A percentile compares a stretch with the other conserved stretches of the same genome.
Conservation (phyloP, 2,113 vertebrate genomes). For the Oryzias javanicus region DNA sequence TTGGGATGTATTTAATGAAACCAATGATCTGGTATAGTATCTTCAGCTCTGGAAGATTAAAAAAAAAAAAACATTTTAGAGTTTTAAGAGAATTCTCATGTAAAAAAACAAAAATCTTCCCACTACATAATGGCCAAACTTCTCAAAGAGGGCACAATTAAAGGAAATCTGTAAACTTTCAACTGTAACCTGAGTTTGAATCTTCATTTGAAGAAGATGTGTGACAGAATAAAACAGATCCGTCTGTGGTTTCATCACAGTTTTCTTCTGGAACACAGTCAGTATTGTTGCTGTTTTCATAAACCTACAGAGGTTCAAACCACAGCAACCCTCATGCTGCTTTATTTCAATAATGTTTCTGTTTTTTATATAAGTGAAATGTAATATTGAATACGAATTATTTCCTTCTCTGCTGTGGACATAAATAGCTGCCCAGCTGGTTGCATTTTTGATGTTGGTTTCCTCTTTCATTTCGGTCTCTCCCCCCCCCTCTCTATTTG, state of each 20-base stretch:
- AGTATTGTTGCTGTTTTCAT: slow-evolving; percentile 20
- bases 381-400: slow-evolving; percentile 24
- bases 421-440: slow-evolving; percentile 66
- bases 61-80: too few relatives aligned
- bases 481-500: slow-evolving; percentile 26
- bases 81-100: too few relatives aligned
- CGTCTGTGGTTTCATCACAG: slow-evolving; percentile 26
- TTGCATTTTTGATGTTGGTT: slow-evolving; percentile 60
- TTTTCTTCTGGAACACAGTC: slow-evolving; percentile 14
- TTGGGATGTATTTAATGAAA: too few relatives aligned
- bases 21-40: too few relatives aligned
- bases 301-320: slow-evolving; percentile 26
- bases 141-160: slow-evolving; percentile 1
- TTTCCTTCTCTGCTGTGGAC: slow-evolving; percentile 35
- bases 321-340: slow-evolving; percentile 25
- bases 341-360: slow-evolving; percentile 11
- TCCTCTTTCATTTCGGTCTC: slow-evolving; percentile 54
- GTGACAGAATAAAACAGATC: slow-evolving; percentile 12
- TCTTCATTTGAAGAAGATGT: slow-evolving; percentile 14
- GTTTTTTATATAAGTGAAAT: slow-evolving; percentile 34
- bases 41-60: too few relatives aligned
- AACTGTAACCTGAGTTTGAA: slow-evolving; percentile 6
- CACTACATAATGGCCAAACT: too few relatives aligned
- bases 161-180: slow-evolving; percentile 6
- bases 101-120: too few relatives aligned